Evolutionary conservation across 2,888 invertebrate species (phyloP), one percentile per base, ranked within the genome.

Genomic region (Orchestes rusci): DNA sequence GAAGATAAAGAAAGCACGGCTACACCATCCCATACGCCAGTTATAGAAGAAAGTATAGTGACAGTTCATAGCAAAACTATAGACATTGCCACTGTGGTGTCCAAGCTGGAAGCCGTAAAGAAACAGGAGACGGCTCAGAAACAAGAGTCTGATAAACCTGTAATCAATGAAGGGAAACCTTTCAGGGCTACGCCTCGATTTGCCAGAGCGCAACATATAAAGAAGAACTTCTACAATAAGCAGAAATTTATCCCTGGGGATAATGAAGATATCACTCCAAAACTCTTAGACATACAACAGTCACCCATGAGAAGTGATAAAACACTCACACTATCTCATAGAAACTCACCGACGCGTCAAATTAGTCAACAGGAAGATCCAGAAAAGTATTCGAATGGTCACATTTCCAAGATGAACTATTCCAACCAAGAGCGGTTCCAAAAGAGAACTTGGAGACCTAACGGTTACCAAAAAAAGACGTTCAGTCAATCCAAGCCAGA

Each of bases 81-180:
- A 23, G 67, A 69, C 50, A 67, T 69, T 12, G 64, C 61, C 3
- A 65, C 63, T 28, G 64, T 69, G 16, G 68, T 69, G 2, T 66
- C 62, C n/a, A 69, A 69, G 47, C 52, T 69, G n/a, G 68, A 53
- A 17, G 67, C 67, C 1, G 67, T 64, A 49, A 64, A 66, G 37
- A 28, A 55, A 43, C 39, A 44, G 39, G 32, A 37, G 32, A 17
- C 18, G 13, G 13, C 16, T 1, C 20, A 54, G 28, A 39, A 52
- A 39, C 19, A 27, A 15, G 45, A 39, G 15, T 16, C n/a, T 2
- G 8, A 27, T 4, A 30, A 30, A 28, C 23, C 28, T 30, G 51
- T 44, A 32, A 37, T 45, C 12, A 48, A 39, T 35, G 50, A 50
- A 37, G 54, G 43, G 2, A 45, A 45, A 46, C 41, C 39, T 10